Base-by-base conservation (phyloP, 2,888 invertebrate genomes). In the Rotaria sp. region DNA sequence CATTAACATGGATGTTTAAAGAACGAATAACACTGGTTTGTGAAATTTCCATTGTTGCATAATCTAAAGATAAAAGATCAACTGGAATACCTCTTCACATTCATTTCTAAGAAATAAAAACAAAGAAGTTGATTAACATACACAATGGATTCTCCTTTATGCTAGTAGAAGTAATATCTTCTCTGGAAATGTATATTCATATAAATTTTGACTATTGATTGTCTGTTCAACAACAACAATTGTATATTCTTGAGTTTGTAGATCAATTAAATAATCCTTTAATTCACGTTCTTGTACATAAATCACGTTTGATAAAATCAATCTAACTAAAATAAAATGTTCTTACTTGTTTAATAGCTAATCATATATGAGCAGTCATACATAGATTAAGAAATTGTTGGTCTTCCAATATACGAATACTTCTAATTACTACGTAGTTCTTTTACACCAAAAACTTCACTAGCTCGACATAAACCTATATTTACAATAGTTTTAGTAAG, bases 211-310 rank as follows among this genome's bases (percentile, higher is more conserved):
- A 90, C 96, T 96, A 88, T 94, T 93, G 0, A 94, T 94, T 0
- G 97, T 96, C 92, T 97, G 97, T 90, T 97, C 97, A 0, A 95
- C 95, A 0, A 96, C 97, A 75, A 97, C 93, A 59, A 97, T 91
- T 21, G 92, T 92, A 92, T 95, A 97, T 0, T 95, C 95, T 87
- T 93, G 91, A 0, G 91, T 89, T 90, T 94, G 95, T 92, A 94
- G 94, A 87, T 92, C 91, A 55, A 93, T 90, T 86, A 97, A 91
- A 90, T 94, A 96, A 30, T 93, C 93, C 80, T 92, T 92, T 55
- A 97, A 92, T n/a, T 93, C 91, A 41, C 92, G 91, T 35, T 93
- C 92, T 86, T 94, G 94, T 0, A 96, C 92, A 93, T 93, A 88
- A 52, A 88, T 88, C 86, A 50, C 85, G 84, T 41, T 86, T n/a